These are phyloP conservation scores for Triplophysa rosa DNA, from an alignment of 2,113 vertebrate species.

Conservation along the genomic window DNA sequence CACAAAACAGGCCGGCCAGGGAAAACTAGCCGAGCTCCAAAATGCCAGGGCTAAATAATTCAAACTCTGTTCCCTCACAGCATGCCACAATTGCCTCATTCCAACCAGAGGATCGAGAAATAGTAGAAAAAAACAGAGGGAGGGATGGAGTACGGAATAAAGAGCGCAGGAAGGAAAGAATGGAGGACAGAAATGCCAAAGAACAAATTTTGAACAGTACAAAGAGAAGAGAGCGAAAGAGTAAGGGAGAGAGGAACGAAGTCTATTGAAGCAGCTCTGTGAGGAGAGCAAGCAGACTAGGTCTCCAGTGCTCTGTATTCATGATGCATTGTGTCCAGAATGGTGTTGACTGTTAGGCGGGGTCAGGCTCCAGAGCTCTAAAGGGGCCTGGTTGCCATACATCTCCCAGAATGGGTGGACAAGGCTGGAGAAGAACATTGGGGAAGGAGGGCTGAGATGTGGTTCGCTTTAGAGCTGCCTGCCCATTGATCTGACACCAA, in stretches of 20 bases:
- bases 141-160: conserved; percentile 3
- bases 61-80: conserved; percentile 48
- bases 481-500: conserved; percentile 73
- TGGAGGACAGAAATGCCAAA: conserved; percentile 10
- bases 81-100: conserved; percentile 64
- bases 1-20: conserved; percentile 54
- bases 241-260: not conserved
- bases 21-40: conserved; percentile 56
- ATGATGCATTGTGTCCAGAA: conserved; percentile 7
- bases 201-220: not conserved
- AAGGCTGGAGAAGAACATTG: conserved; percentile 11
- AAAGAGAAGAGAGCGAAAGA: conserved; percentile 8
- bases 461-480: conserved; percentile 68
- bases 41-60: conserved; percentile 74
- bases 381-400: not conserved
- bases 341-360: conserved; percentile 36
- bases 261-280: not conserved
- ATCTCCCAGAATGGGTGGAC: not conserved
- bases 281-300: not conserved
- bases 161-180: not conserved
- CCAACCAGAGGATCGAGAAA: conserved; percentile 34
- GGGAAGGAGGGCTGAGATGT: conserved; percentile 46
- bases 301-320: conserved; percentile 19
- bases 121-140: conserved; percentile 9
- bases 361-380: conserved; percentile 38